Conservation (phyloP, 2,797 vertebrate genomes). For the Heteromormyrus szaboi region DNA sequence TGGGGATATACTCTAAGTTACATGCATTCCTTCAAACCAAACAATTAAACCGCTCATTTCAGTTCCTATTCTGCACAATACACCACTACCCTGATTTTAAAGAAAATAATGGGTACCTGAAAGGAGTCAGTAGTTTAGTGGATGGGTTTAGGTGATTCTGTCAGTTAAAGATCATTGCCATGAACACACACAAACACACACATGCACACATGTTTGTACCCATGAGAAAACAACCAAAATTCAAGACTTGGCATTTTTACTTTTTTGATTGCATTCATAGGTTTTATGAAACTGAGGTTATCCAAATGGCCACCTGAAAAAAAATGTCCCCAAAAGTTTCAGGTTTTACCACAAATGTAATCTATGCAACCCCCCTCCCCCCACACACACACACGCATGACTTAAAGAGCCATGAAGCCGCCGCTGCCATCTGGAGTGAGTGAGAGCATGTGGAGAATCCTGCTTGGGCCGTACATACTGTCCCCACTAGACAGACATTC, state of each 20-base stretch:
- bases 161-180: neutral
- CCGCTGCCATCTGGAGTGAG: slow-evolving; percentile 9
- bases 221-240: neutral
- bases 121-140: neutral
- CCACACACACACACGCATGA: neutral
- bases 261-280: neutral
- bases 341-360: neutral
- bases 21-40: neutral
- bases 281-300: neutral
- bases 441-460: slow-evolving; percentile 17
- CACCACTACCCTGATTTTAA: neutral
- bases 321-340: neutral
- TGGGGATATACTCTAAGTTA: neutral
- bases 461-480: slow-evolving; percentile 25
- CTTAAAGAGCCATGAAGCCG: neutral
- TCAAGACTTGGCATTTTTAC: neutral
- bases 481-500: slow-evolving; percentile 24
- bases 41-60: neutral
- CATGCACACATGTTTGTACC: neutral
- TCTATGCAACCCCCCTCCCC: neutral
- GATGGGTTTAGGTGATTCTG: neutral
- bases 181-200: neutral
- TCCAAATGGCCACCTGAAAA: neutral
- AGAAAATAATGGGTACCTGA: neutral
- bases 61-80: neutral